Base-by-base conservation (phyloP, 2,888 invertebrate species). In the Drosophila recens region DNA sequence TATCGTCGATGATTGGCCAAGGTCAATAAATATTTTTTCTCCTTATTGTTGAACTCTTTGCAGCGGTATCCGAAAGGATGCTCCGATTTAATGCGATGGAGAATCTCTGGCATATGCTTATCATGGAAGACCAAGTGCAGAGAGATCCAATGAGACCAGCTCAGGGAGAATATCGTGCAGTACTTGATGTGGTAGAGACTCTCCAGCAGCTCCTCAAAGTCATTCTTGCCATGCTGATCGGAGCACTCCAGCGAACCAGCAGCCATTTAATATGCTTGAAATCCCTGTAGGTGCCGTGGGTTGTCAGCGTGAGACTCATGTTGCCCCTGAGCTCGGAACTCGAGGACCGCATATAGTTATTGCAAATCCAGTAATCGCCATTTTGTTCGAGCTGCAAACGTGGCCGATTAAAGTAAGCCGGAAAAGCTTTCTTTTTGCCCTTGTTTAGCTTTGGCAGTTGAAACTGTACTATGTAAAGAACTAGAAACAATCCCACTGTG, bases 341-440 rank as follows among this genome's bases (percentile, higher is more conserved):
- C 1, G n/a, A 3, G 4, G 72, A 54, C 0, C 23, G 30, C 6
- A 80, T 56, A 20, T 69, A 80, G 17, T 72, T 43, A 38, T 76
- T 57, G n/a, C 45, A 61, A 30, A 81, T 67, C 79, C 80, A 81
- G 27, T 69, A 80, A 1, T 76, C 53, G 1, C 79, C 79, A 63
- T 71, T 78, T 45, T 81, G 81, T 34, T 72, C 65, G 11, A 80
- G 23, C 33, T 61, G 49, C 52, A 81, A 66, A 0, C 4, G 36
- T 4, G 67, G 33, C 2, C 30, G 33, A 0, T 51, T 9, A 0
- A 69, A 40, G 8, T 3, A 5, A 9, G 4, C 2, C 0, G 43
- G 5, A 11, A 10, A 3, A 1, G 5, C 3, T 1, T 0, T 34
- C 13, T 36, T 42, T 13, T 10, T 38, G 5, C 8, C 6, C 11